Percentiles rank a stretch among this genome's conserved stretches.
Conservation (phyloP, 1,140 invertebrate genomes). For the Holotrichia oblita region DNA sequence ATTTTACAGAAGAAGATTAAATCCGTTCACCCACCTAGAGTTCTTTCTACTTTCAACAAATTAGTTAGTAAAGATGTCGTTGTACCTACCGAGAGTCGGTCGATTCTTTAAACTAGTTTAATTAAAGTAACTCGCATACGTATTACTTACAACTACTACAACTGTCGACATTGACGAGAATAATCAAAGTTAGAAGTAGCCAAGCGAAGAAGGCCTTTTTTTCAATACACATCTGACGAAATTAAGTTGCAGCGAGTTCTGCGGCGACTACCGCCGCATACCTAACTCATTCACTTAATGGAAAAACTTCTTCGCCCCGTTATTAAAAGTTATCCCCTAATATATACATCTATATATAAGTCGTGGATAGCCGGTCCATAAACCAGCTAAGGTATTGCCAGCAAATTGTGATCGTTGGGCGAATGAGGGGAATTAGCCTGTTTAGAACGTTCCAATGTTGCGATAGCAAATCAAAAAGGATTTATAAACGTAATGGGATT, state of each 20-base stretch:
- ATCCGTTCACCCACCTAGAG: too few species aligned
- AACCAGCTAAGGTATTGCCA: not conserved
- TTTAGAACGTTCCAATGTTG: not conserved
- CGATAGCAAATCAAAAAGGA: not conserved
- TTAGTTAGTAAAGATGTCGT: too few species aligned
- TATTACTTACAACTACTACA: constrained; percentile 1
- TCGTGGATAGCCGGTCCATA: not conserved
- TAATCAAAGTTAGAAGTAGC: constrained; percentile 28
- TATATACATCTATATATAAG: not conserved
- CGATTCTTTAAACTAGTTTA: constrained; percentile 14
- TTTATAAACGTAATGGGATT: not conserved
- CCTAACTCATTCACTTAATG: constrained; percentile 33
- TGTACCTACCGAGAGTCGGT: not conserved
- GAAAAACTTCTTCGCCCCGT: constrained; percentile 24
- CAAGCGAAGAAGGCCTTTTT: not conserved
- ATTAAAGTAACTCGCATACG: constrained; percentile 25
- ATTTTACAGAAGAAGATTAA: too few species aligned
- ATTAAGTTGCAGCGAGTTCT: constrained; percentile 25
- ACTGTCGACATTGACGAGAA: constrained; percentile 27
- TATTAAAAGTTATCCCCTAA: constrained; percentile 7
- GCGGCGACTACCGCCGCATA: not conserved
- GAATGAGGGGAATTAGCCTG: not conserved
- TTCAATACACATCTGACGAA: constrained; percentile 33
- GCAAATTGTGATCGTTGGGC: not conserved
- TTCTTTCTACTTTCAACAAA: too few species aligned